These are phyloP conservation scores for Papilio helenus DNA, from an alignment of 1,140 invertebrate genomes.

Conservation along the genomic window DNA sequence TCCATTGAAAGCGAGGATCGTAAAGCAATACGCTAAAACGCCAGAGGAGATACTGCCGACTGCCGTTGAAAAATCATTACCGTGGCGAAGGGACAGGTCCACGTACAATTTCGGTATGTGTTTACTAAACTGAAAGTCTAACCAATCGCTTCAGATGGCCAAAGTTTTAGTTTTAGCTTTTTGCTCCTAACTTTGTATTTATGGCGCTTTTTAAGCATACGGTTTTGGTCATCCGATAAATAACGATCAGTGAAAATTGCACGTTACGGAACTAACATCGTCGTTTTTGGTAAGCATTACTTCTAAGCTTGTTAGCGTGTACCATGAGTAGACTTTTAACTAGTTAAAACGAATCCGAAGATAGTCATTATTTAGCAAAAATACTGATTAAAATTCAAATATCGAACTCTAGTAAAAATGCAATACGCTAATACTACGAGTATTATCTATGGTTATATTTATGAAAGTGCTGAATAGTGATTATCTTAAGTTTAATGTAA, in stretches of 20 bases:
- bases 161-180: conserved; percentile 26
- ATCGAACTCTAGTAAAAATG: too few species aligned
- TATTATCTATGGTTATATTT: not conserved
- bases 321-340: not conserved
- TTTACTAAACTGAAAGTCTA: conserved; percentile 40
- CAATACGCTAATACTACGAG: too few species aligned
- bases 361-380: not conserved
- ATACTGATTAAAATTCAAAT: too few species aligned
- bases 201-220: conserved; percentile 36
- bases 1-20: conserved; percentile 85
- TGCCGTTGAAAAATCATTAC: conserved; percentile 88
- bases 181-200: conserved; percentile 20
- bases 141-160: conserved; percentile 29
- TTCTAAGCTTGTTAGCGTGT: conserved; percentile 29
- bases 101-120: conserved; percentile 83
- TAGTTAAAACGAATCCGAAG: not conserved
- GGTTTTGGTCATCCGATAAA: conserved; percentile 28
- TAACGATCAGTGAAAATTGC: conserved; percentile 15
- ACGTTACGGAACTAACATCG: conserved; percentile 25
- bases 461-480: not conserved
- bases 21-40: conserved; percentile 85
- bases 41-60: conserved; percentile 85
- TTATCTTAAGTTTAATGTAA: not conserved
- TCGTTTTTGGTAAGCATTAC: conserved; percentile 29
- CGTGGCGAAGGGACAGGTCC: conserved; percentile 89